Base-by-base conservation (phyloP, 1,140 invertebrate genomes). In the Chionoecetes opilio region DNA sequence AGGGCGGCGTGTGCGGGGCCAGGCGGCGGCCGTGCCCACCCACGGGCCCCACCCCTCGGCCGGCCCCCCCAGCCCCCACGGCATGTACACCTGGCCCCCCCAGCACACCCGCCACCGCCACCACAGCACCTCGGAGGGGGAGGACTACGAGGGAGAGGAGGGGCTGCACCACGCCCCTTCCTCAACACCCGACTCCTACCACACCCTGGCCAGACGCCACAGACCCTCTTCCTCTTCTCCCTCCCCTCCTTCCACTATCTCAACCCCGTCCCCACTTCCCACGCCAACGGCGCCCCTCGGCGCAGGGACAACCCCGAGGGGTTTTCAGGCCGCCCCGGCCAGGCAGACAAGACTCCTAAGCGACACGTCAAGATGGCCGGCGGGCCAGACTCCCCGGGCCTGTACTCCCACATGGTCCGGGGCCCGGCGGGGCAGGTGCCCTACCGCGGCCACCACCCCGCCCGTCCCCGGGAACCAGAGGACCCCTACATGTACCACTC, bases 31-130 rank as follows among this genome's bases (percentile, higher is more conserved):
- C 21, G 37, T 82, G 38, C 90, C 32, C 0, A n/a, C 82, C 3
- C 82, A 92, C 3, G 75, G 53, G 3, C 53, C 93, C 21, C 92
- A 93, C n/a, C 63, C 26, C n/a, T 86, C 84, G 21, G 87, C 96
- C 85, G 95, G 92, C 82, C 96, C 95, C n/a, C 94, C 96, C 11
- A 96, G 96, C 87, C 96, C 96, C 31, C 94, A 96, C 41, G 96
- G 96, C 17, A 96, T 96, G 95, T 96, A 96, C 38, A 96, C 96
- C 31, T 96, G 96, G 96, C 96, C 96, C 26, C 96, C 96, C 2
- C 96, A 96, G 86, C 96, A 96, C 38, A 94, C 82, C 14, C 88
- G 95, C 31, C 95, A 95, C 82, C 93, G 96, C 75, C 96, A 96
- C 84, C 96, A 96, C 63, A 92, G 95, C 82, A 35, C 95, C 21